These are phyloP conservation scores for Drosophila auraria DNA, from an alignment of 1,140 invertebrate genomes.

Conservation along the genomic window DNA sequence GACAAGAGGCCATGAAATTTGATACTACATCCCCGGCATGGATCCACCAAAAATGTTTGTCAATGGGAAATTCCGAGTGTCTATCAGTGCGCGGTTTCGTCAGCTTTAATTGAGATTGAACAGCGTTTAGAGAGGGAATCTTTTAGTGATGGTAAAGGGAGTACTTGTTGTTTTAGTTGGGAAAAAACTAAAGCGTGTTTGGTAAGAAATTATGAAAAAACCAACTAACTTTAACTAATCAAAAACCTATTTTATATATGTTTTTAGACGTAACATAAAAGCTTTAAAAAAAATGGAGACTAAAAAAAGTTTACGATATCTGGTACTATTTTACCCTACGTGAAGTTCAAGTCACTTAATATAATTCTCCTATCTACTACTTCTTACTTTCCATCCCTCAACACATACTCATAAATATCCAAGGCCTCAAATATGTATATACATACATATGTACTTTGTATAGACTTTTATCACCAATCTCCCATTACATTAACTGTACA, in stretches of 20 bases:
- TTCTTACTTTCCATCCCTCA: neutral
- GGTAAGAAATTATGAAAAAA: neutral
- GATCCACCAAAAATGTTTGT: slow-evolving; percentile 34
- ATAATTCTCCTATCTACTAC: no score
- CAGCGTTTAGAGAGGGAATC: neutral
- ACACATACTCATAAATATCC: neutral
- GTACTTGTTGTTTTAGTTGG: neutral
- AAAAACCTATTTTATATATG: no score
- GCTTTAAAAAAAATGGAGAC: no score
- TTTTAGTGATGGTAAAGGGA: neutral
- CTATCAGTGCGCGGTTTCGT: slow-evolving; percentile 5
- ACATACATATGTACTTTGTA: slow-evolving; percentile 12
- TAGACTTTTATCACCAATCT: slow-evolving; percentile 13
- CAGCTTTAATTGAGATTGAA: slow-evolving; percentile 43
- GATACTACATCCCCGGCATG: slow-evolving; percentile 9
- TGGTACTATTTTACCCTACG: no score
- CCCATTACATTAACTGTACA: slow-evolving; percentile 24
- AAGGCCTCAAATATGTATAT: neutral
- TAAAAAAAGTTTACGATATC: no score
- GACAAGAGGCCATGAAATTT: slow-evolving; percentile 56
- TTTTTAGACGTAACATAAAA: no score
- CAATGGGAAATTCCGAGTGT: slow-evolving; percentile 25
- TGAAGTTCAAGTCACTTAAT: neutral
- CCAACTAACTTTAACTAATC: no score
- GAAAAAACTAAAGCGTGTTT: neutral